Evolutionary conservation across 2,113 vertebrate species (phyloP).

Genomic region (Picathartes gymnocephalus): DNA sequence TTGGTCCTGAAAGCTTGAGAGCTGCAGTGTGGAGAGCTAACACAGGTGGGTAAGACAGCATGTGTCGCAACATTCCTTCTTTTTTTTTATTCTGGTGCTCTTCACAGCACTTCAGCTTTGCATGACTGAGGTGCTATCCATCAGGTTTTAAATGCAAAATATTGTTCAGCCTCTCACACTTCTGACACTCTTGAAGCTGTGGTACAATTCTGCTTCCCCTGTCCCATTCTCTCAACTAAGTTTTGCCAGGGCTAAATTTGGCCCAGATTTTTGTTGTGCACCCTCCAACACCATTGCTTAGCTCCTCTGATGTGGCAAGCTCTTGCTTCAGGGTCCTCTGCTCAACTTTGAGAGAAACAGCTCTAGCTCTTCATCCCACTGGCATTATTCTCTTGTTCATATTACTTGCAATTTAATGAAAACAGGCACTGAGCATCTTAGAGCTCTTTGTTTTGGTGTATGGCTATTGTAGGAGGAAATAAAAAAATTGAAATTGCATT

Average conservation of each 20-base stretch:
- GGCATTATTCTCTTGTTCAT: neutral
- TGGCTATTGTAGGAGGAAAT: neutral
- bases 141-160: neutral
- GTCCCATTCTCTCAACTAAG: neutral
- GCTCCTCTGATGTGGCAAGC: neutral
- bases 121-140: neutral
- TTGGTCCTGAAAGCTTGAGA: neutral
- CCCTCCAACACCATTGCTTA: neutral
- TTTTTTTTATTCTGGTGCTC: neutral
- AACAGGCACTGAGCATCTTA: neutral
- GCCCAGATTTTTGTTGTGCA: neutral
- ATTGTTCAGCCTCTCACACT: neutral
- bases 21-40: neutral
- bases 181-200: neutral
- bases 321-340: neutral
- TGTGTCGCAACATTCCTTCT: neutral
- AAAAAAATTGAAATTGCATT: neutral
- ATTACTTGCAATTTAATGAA: neutral
- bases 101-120: neutral
- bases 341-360: neutral
- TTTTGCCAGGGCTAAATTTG: neutral
- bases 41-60: neutral
- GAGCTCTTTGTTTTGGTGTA: neutral
- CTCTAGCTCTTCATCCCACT: neutral
- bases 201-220: neutral